Evolutionary conservation across 2,888 invertebrate genomes (phyloP), one percentile per base, ranked within the genome.

Genomic region (Cybosia mesomella): DNA sequence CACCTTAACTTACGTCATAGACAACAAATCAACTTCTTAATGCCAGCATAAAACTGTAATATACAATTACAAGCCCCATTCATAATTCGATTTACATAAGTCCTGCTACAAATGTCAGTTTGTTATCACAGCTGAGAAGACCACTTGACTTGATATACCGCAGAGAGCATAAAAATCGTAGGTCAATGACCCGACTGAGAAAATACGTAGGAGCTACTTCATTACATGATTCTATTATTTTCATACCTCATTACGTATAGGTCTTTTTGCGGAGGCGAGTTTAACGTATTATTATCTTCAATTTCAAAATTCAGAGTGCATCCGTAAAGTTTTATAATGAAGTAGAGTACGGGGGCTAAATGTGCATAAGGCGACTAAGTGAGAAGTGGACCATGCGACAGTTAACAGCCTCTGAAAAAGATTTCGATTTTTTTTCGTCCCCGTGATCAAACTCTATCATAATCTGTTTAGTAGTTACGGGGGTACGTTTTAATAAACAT

Each of bases 141-240:
- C 62, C 70, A 69, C 70, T 81, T 79, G 78, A 74, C 18, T 70
- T 83, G 84, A 83, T 82, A 77, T 75, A 80, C 70, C 76, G 76
- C 75, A 74, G 75, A 74, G 75, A 66, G 53, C 79, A 76, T 81
- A 87, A 85, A 85, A 89, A 86, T 79, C n/a, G n/a, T 84, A 72
- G 83, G 87, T 81, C 87, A 85, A 77, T 81, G 87, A 76, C 84
- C 86, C 70, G 36, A 21, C 75, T 62, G 60, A 36, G 64, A 64
- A 72, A 70, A 58, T 71, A 68, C 69, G 77, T 79, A 81, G 83
- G 73, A 68, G 70, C 76, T 15, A 28, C 59, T 71, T 43, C 24
- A 21, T 60, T 24, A n/a, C 28, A 64, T 58, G 24, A 72, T 73
- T 81, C 70, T 63, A 63, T 68, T 66, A 54, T 32, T 34, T 61